These are phyloP conservation scores for Cepphus grylle DNA, from an alignment of 2,113 vertebrate genomes.

Conservation along the genomic window DNA sequence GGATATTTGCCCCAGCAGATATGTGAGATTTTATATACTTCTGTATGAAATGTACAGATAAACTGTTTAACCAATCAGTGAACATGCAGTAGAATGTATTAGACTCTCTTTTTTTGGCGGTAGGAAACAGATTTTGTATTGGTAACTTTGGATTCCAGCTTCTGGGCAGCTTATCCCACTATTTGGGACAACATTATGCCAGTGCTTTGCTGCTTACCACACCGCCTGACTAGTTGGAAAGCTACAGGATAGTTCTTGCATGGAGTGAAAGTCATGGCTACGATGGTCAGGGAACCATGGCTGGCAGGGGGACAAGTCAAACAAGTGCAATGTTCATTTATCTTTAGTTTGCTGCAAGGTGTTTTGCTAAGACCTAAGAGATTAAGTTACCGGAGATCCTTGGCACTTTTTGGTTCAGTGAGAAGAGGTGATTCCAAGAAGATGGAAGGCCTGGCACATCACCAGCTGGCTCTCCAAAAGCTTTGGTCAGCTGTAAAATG, in stretches of 20 bases:
- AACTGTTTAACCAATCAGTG: background rate
- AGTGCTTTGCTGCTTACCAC: background rate
- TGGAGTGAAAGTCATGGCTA: background rate
- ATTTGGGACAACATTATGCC: background rate
- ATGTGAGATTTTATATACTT: background rate
- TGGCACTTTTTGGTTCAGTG: background rate
- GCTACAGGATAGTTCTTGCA: background rate
- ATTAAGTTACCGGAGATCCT: background rate
- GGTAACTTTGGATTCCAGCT: background rate
- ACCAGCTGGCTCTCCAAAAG: background rate
- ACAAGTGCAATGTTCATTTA: background rate
- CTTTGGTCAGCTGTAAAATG: background rate
- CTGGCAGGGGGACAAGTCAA: background rate
- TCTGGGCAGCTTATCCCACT: background rate
- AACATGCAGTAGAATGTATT: background rate
- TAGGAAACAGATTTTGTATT: background rate
- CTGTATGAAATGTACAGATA: background rate
- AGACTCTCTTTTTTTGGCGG: background rate
- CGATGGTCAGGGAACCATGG: accelerated
- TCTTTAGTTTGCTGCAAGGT: background rate
- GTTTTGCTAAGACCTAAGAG: background rate
- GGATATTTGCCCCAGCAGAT: background rate
- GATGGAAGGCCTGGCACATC: background rate
- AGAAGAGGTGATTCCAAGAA: background rate
- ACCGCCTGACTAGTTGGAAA: background rate